These are phyloP conservation scores for Microctonus aethiopoides DNA, from an alignment of 2,888 invertebrate species.

Conservation along the genomic window DNA sequence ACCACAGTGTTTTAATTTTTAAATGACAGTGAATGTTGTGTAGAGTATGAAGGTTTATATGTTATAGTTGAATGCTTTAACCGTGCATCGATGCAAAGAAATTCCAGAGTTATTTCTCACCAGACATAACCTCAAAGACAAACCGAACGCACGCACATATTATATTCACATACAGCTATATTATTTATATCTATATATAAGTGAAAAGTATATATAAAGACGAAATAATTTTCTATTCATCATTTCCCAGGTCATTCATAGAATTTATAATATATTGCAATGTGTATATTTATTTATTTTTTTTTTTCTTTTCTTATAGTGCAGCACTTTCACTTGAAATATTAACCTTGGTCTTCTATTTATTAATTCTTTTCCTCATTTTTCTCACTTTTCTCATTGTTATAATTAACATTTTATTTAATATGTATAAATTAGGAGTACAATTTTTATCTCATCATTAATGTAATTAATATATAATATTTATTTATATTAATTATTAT, in stretches of 20 bases:
- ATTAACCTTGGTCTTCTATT: not conserved
- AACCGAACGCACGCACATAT: not conserved
- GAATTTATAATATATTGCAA: not conserved
- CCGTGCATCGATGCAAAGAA: not conserved
- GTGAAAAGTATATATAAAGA: no score
- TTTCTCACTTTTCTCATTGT: not conserved
- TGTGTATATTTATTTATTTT: not conserved
- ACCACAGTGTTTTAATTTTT: not conserved
- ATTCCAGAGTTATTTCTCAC: slow-evolving; percentile 2
- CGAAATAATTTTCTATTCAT: not conserved
- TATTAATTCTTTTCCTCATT: not conserved
- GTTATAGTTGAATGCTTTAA: not conserved
- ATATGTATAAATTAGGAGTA: not conserved
- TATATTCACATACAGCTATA: not conserved
- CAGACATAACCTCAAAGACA: not conserved
- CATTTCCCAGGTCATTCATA: not conserved
- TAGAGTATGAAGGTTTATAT: not conserved
- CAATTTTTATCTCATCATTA: no score
- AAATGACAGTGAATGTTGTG: not conserved
- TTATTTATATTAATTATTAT: no score
- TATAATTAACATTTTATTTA: not conserved
- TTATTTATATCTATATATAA: no score
- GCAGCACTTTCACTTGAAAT: not conserved
- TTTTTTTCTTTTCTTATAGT: not conserved
- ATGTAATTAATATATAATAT: no score